Percentiles rank a stretch among this genome's conserved stretches.
Evolutionary conservation across 2,888 invertebrate genomes (phyloP).

Genomic region (Rhamnusium bicolor): DNA sequence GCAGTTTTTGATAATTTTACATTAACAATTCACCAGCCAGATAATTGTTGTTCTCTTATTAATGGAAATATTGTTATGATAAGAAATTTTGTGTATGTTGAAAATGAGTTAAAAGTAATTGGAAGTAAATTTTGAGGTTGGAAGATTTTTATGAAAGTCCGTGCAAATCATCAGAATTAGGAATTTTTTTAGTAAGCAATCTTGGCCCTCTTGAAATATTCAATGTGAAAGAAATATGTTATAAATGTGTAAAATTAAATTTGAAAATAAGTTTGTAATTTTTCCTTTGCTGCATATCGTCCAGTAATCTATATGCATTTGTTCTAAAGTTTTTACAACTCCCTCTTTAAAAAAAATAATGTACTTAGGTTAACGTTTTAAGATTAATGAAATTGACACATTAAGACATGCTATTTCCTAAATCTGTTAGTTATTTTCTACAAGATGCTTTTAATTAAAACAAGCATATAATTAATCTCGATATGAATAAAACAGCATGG

Average conservation of each 20-base stretch:
- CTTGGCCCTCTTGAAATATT: constrained; percentile 28
- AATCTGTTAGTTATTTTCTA: no score
- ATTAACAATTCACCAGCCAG: constrained; percentile 11
- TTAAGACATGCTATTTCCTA: no score
- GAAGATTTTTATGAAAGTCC: constrained; percentile 27
- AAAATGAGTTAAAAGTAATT: constrained; percentile 28
- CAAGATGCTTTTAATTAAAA: no score
- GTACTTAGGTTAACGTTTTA: no score
- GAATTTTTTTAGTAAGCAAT: constrained; percentile 23
- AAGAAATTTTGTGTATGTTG: constrained; percentile 17
- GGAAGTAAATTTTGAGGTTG: constrained; percentile 22
- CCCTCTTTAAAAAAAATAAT: no score
- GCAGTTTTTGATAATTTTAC: no score
- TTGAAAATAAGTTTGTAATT: constrained; percentile 30
- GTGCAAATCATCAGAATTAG: constrained; percentile 33
- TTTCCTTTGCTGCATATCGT: constrained; percentile 28
- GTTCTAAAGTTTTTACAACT: no score
- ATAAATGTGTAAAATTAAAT: constrained; percentile 30
- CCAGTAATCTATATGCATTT: no score
- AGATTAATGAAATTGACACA: no score
- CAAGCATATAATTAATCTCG: no score
- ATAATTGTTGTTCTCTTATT: constrained; percentile 35
- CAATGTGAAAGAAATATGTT: constrained; percentile 18
- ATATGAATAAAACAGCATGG: no score
- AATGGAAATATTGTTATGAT: constrained; percentile 30